phyloP scores from a whole-genome alignment of 2,888 invertebrate genomes.

The Cryptocephalus primarius region DNA sequence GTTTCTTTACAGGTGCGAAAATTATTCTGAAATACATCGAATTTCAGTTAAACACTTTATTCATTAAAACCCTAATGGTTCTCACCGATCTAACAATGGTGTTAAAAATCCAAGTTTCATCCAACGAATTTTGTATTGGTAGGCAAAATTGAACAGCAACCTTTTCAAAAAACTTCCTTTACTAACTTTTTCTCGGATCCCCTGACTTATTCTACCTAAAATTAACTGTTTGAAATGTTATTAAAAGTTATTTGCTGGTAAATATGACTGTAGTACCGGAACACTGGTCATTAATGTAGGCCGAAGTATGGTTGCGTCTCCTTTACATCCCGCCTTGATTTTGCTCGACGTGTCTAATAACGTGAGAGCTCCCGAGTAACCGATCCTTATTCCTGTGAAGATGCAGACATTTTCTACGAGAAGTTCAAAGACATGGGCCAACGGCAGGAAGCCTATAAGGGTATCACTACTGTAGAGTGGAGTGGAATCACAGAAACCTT shows the following conservation, averaged over 20 bases:
- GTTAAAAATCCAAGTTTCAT: slow-evolving; percentile 72
- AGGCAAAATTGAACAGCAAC: slow-evolving; percentile 86
- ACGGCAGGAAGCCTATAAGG: slow-evolving; percentile 14
- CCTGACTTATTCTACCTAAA: slow-evolving; percentile 93
- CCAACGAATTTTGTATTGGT: slow-evolving; percentile 84
- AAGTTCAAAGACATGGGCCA: slow-evolving; percentile 17
- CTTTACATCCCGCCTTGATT: slow-evolving; percentile 12
- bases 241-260: too few species aligned
- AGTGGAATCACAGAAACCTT: slow-evolving; percentile 48
- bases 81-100: slow-evolving; percentile 50
- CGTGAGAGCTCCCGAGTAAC: slow-evolving; percentile 16
- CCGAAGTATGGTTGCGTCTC: slow-evolving; percentile 13
- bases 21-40: slow-evolving; percentile 38
- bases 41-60: not conserved
- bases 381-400: slow-evolving; percentile 13
- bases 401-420: slow-evolving; percentile 14
- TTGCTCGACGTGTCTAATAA: slow-evolving; percentile 15
- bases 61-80: not conserved
- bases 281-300: slow-evolving; percentile 17
- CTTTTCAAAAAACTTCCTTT: slow-evolving; percentile 66
- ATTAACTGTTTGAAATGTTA: slow-evolving; percentile 54
- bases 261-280: slow-evolving; percentile 7
- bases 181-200: slow-evolving; percentile 86
- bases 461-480: slow-evolving; percentile 8
- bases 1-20: slow-evolving; percentile 39